phyloP scores from a whole-genome alignment of 2,113 vertebrate species.

The Alethe castanea region DNA sequence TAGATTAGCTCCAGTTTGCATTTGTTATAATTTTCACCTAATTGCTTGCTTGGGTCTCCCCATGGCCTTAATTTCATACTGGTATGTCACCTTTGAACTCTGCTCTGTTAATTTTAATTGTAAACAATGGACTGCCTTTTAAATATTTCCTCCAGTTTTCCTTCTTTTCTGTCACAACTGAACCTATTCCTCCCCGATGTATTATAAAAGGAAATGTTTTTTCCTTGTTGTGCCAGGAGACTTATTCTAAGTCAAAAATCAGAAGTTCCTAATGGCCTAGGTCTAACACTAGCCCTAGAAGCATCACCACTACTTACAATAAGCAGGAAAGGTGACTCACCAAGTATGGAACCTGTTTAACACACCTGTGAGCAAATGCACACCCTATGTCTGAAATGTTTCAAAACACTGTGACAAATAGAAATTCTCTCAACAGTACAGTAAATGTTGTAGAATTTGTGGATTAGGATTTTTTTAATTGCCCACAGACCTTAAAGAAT shows the following conservation, averaged over 20 bases:
- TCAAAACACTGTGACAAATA: neutral
- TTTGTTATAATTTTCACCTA: conserved; percentile 47
- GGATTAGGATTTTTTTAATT: neutral
- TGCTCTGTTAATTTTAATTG: conserved; percentile 27
- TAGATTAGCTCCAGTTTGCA: conserved; percentile 30
- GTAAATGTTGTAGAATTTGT: neutral
- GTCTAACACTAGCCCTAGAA: neutral
- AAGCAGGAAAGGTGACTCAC: neutral
- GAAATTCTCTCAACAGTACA: neutral
- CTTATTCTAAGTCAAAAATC: neutral
- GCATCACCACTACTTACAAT: neutral
- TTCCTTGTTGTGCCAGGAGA: neutral
- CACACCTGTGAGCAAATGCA: fast-evolving
- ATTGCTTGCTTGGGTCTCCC: conserved; percentile 17
- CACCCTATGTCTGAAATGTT: neutral
- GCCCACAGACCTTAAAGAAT: neutral
- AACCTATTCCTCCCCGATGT: neutral
- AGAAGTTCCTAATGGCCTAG: neutral
- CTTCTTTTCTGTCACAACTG: neutral
- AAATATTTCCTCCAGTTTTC: conserved; percentile 11
- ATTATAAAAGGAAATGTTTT: neutral
- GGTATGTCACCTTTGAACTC: conserved; percentile 59
- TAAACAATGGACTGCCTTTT: conserved; percentile 48
- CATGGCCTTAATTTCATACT: conserved; percentile 17
- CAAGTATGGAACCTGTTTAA: neutral